A percentile compares a stretch with the other conserved stretches of the same genome.
Conservation (phyloP, 1,140 invertebrate genomes). For the Tetragonula clypearis region DNA sequence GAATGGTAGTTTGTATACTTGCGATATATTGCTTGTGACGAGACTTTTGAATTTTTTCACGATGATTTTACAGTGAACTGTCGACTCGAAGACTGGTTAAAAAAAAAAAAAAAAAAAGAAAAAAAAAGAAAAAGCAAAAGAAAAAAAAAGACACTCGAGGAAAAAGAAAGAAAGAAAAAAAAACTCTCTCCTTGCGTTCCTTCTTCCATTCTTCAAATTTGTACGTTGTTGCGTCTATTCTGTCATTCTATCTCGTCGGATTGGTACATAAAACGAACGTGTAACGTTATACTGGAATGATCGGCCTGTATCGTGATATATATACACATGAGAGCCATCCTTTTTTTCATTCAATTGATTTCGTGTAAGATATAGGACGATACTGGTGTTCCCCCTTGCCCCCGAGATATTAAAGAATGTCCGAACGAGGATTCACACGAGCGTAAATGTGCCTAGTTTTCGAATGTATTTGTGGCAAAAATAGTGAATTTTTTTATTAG, state of each 20-base stretch:
- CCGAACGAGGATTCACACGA: background rate
- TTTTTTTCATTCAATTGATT: conserved; percentile 29
- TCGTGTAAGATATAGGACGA: conserved; percentile 8
- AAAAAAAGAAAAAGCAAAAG: background rate
- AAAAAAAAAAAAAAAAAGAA: conserved; percentile 7
- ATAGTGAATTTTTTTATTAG: conserved; percentile 39
- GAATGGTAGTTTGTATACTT: conserved; percentile 1
- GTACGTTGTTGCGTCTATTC: conserved; percentile 8
- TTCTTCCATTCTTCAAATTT: conserved; percentile 47
- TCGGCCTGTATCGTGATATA: conserved; percentile 32
- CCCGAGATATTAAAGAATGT: background rate
- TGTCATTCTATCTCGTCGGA: background rate
- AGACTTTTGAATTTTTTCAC: conserved; percentile 23
- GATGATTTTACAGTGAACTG: conserved; percentile 38
- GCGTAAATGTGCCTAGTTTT: conserved; percentile 3
- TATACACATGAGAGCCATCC: background rate
- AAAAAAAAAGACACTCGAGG: conserved; percentile 36
- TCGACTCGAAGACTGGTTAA: conserved; percentile 60
- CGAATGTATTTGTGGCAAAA: conserved; percentile 64
- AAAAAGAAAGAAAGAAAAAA: conserved; percentile 23
- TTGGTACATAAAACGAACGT: conserved; percentile 8
- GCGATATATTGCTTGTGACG: conserved; percentile 16
- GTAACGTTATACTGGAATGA: conserved; percentile 23
- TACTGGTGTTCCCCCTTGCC: background rate
- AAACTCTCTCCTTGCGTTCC: conserved; percentile 30